Percentiles rank a stretch among this genome's conserved stretches.
Evolutionary conservation across 1,140 invertebrate genomes (phyloP).

Genomic region (Druon quercuslanigerum): DNA sequence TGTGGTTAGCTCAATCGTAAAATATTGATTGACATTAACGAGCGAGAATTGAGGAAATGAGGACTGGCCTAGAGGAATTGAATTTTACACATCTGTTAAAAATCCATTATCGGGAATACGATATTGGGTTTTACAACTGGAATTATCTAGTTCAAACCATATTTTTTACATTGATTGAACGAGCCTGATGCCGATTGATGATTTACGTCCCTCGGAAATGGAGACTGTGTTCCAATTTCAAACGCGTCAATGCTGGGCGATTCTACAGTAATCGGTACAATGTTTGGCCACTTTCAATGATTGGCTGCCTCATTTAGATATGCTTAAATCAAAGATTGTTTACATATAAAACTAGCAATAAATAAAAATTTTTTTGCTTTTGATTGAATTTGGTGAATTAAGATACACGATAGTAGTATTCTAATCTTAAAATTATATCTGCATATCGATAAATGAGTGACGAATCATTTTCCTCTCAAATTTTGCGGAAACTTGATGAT

Average conservation of each 20-base stretch:
- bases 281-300: no score
- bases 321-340: no score
- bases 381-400: no score
- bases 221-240: conserved; percentile 45
- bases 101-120: conserved; percentile 55
- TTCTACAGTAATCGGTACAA: neutral
- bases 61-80: neutral
- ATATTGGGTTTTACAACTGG: conserved; percentile 46
- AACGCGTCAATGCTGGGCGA: conserved; percentile 36
- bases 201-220: conserved; percentile 50
- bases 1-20: neutral
- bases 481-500: no score
- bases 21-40: conserved; percentile 20
- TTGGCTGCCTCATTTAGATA: no score
- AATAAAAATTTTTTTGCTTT: no score
- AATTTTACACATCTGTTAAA: conserved; percentile 46
- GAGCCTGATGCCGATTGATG: conserved; percentile 43
- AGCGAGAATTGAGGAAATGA: neutral
- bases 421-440: no score
- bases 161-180: conserved; percentile 43
- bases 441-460: no score
- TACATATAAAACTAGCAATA: no score
- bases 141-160: conserved; percentile 39
- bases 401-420: no score
- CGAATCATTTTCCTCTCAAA: no score